phyloP scores from a whole-genome alignment of 2,797 vertebrate genomes.

The Euthynnus affinis region DNA sequence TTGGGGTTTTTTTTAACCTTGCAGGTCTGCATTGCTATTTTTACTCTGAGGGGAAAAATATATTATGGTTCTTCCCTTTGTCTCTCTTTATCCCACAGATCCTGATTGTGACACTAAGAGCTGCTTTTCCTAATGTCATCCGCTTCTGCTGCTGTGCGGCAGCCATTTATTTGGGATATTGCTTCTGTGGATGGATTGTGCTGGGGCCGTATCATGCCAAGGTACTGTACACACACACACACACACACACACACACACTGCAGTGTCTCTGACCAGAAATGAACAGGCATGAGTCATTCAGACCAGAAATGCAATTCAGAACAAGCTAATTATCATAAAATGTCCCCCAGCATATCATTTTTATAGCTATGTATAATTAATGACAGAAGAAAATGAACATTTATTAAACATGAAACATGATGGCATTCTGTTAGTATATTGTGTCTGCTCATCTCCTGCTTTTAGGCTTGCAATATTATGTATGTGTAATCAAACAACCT shows the following conservation, averaged over 20 bases:
- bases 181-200: constrained; percentile 98
- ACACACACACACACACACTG: constrained; percentile 13
- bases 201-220: constrained; percentile 94
- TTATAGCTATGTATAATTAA: constrained; percentile 39
- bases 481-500: neutral
- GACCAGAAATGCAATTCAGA: constrained; percentile 16
- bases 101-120: constrained; percentile 92
- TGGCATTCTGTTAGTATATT: neutral
- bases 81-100: constrained; percentile 82
- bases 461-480: neutral
- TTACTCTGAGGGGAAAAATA: constrained; percentile 1
- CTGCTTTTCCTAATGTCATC: constrained; percentile 94
- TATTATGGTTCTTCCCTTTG: neutral
- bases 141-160: constrained; percentile 95
- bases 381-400: constrained; percentile 32
- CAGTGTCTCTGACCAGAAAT: neutral
- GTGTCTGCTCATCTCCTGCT: neutral
- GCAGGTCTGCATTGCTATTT: neutral
- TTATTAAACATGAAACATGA: constrained; percentile 39
- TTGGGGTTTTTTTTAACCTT: neutral
- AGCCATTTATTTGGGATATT: constrained; percentile 95
- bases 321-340: constrained; percentile 41
- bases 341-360: constrained; percentile 25
- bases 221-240: constrained; percentile 74
- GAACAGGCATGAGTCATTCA: constrained; percentile 29